phyloP scores from a whole-genome alignment of 2,113 vertebrate species.

The Cheirogaleus medius region DNA sequence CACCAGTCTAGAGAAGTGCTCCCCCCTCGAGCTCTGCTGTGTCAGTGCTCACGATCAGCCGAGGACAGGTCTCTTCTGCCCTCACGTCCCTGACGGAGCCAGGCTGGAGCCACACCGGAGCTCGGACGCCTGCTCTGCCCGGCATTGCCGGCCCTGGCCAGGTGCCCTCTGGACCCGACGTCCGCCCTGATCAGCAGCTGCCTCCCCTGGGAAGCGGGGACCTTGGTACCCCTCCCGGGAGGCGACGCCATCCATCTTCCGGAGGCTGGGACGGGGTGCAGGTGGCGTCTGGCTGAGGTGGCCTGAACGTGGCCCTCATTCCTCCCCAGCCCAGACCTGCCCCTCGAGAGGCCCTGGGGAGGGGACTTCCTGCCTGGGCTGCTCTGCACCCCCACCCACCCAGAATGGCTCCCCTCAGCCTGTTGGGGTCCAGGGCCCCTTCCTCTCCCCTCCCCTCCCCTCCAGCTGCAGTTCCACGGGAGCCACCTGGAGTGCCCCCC shows the following conservation, averaged over 20 bases:
- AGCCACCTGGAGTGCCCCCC: not conserved
- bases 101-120: not conserved
- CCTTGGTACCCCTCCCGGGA: too few relatives aligned
- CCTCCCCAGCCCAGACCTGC: too few relatives aligned
- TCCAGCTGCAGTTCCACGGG: not conserved
- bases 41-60: constrained; percentile 82
- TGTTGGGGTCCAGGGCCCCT: not conserved
- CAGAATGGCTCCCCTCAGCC: not conserved
- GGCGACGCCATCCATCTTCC: too few relatives aligned
- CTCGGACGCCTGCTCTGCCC: not conserved
- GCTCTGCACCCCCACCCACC: not conserved
- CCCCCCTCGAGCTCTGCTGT: constrained; percentile 69
- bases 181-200: too few relatives aligned
- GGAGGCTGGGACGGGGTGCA: not conserved
- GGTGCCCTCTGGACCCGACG: too few relatives aligned
- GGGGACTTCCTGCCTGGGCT: too few relatives aligned
- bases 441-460: not conserved
- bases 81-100: not conserved
- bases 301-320: not conserved
- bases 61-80: too few relatives aligned
- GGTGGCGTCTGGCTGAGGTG: not conserved
- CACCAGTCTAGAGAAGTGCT: constrained; percentile 76
- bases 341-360: too few relatives aligned
- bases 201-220: too few relatives aligned
- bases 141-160: not conserved